Evolutionary conservation across 2,113 vertebrate species (phyloP).

Genomic region (Platanista minor): DNA sequence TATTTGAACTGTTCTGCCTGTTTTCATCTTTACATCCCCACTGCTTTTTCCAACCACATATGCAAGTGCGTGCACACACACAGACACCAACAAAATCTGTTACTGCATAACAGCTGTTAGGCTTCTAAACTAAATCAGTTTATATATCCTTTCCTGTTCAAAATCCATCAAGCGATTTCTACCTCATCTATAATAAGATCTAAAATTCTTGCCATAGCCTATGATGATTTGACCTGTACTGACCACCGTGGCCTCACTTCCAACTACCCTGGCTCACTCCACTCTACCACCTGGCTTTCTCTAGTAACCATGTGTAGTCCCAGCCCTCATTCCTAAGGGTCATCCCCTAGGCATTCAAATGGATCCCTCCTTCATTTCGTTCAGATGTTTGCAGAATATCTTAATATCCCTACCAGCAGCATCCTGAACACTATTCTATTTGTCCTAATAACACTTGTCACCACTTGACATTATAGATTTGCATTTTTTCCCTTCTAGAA

Average conservation of each 20-base stretch:
- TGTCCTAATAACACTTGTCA: neutral
- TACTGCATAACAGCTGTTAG: neutral
- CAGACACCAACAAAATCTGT: neutral
- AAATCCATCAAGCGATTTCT: neutral
- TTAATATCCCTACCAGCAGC: neutral
- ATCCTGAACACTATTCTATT: neutral
- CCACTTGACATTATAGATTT: neutral
- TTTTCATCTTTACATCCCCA: neutral
- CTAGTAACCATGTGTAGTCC: fast-evolving
- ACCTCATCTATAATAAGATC: neutral
- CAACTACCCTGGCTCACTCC: neutral
- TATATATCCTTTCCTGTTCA: neutral
- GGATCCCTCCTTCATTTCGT: neutral
- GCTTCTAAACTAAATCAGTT: neutral
- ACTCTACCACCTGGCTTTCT: neutral
- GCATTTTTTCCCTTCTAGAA: neutral
- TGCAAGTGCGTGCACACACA: neutral
- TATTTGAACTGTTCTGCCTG: neutral
- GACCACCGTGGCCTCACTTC: neutral
- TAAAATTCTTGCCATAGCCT: neutral
- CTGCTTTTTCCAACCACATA: neutral
- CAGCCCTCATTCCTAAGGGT: neutral
- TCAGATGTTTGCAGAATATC: neutral
- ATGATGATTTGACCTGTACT: neutral
- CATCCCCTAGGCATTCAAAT: neutral